These are phyloP conservation scores for Dasypus novemcinctus DNA, from an alignment of 2,113 vertebrate species.

Conservation along the genomic window DNA sequence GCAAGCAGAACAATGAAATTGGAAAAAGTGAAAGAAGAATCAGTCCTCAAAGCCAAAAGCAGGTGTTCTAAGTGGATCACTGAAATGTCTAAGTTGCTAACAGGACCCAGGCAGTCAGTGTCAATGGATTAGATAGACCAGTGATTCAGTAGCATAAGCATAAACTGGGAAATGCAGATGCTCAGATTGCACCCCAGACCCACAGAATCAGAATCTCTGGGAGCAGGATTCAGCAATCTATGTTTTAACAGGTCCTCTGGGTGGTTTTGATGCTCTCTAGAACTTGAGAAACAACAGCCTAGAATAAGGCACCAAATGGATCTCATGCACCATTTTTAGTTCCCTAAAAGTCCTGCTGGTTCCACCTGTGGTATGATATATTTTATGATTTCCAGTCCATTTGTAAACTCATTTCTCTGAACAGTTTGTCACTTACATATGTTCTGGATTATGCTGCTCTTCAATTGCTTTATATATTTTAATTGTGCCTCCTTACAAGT, in stretches of 20 bases:
- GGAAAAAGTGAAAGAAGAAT: constrained; percentile 59
- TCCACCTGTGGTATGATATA: not conserved
- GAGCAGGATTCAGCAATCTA: not conserved
- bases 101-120: not conserved
- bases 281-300: not conserved
- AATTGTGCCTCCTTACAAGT: not conserved
- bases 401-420: not conserved
- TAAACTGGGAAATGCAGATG: not conserved
- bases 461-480: not conserved
- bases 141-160: not conserved
- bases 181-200: not conserved
- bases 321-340: not conserved
- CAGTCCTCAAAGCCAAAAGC: constrained; percentile 52
- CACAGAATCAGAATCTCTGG: not conserved
- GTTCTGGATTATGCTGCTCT: not conserved
- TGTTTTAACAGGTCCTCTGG: not conserved
- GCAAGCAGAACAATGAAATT: constrained; percentile 60
- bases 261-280: not conserved
- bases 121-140: not conserved
- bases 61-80: constrained; percentile 51
- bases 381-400: not conserved
- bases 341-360: not conserved
- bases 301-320: not conserved
- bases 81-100: constrained; percentile 13
- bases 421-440: not conserved